Base-by-base conservation (phyloP, 2,113 vertebrate species). In the Pteronura brasiliensis region DNA sequence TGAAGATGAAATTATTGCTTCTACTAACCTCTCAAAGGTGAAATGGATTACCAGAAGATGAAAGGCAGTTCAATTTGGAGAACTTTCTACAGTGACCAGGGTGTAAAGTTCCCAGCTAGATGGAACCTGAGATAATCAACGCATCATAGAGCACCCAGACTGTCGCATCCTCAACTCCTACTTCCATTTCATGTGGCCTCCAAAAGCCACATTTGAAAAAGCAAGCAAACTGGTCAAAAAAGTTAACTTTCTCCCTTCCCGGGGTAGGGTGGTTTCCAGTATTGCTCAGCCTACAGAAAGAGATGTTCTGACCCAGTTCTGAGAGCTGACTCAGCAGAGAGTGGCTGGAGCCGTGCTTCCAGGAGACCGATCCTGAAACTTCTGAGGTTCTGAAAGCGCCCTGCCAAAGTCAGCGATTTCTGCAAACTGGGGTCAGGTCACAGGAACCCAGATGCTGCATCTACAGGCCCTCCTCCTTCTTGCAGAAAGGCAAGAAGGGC, bases 371-470 rank as follows among this genome's bases (percentile, higher is more conserved):
- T 0, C 13, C 71, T 80, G 52, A 71, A 90, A 61, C 2, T 52
- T 84, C 57, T 59, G 63, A 93, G 39, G 42, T 59, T 82, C 84
- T 52, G 87, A 96, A 71, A 85, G 61, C 17, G 81, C 55, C 83
- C 71, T 95, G 83, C 74, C 67, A 31, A 92, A 96, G 80, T 86
- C 88, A 94, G 96, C 36, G 0, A 95, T 90, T 96, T 96, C 96
- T 97, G 95, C 59, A 90, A 97, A 93, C 93, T 69, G 88, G 80
- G 92, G 92, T 95, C 97, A 97, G 39, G 31, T 49, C 89, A 71
- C n/a, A 72, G 74, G 65, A 95, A 82, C 29, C 65, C 80, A 81
- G 13, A 67, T 77, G 34, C 71, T 90, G 0, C 39, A 72, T 34
- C 74, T 72, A 71, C 23, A 79, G n/a, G 67, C 49, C 15, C 14